Evolutionary conservation across 2,113 vertebrate species (phyloP).

Genomic region (Callocephalon fimbriatum): DNA sequence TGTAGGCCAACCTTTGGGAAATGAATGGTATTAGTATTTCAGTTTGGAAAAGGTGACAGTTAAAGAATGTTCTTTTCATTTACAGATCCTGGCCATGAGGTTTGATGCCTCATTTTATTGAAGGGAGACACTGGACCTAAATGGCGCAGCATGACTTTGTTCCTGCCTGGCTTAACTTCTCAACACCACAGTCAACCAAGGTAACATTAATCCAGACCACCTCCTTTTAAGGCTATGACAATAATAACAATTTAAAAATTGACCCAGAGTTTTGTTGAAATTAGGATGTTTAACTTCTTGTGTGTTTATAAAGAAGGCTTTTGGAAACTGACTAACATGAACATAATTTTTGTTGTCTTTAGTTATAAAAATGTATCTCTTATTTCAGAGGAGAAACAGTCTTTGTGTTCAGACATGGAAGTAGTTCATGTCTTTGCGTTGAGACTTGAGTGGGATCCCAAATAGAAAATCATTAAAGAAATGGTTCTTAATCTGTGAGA

Average conservation of each 20-base stretch:
- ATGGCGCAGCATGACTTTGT: conserved; percentile 99
- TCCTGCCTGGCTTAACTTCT: conserved; percentile 99
- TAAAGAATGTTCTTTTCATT: not conserved
- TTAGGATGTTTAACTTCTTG: not conserved
- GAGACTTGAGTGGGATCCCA: not conserved
- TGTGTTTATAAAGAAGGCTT: not conserved
- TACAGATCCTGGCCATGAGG: conserved; percentile 99
- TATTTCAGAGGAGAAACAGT: not conserved
- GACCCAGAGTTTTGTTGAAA: not conserved
- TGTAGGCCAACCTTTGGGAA: not conserved
- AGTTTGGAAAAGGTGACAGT: not conserved
- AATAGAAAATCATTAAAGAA: not conserved
- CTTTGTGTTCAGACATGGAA: not conserved
- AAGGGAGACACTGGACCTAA: conserved; percentile 99
- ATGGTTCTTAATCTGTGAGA: not conserved
- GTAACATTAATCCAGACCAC: conserved; percentile 65
- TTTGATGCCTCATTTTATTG: conserved; percentile 99
- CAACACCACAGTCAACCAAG: conserved; percentile 98
- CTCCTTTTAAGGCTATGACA: not conserved
- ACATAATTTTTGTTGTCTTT: not conserved
- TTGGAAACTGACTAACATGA: not conserved
- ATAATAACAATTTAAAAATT: not conserved
- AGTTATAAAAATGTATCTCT: not conserved
- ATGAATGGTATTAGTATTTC: not conserved
- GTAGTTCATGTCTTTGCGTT: not conserved